These are phyloP conservation scores for Xestia xanthographa DNA, from an alignment of 2,888 invertebrate genomes.

Conservation along the genomic window DNA sequence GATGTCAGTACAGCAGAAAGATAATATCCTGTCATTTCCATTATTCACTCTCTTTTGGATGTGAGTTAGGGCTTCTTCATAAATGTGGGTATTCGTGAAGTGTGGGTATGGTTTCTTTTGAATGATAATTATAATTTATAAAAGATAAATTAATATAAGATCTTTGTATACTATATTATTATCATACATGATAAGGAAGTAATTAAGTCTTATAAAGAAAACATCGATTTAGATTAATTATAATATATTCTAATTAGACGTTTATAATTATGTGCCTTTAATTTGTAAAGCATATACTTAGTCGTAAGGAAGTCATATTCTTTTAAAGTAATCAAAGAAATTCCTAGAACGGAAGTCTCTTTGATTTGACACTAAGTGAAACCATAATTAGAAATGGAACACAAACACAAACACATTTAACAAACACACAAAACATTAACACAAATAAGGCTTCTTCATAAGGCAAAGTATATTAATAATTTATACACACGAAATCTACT, in stretches of 20 bases:
- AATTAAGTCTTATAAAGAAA: background rate
- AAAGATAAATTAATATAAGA: background rate
- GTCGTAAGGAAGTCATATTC: background rate
- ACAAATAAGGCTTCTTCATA: background rate
- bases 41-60: conserved; percentile 54
- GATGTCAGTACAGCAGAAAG: conserved; percentile 61
- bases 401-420: too few species aligned
- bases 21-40: conserved; percentile 66
- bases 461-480: background rate
- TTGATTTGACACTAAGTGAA: conserved; percentile 2
- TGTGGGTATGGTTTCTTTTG: background rate
- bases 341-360: background rate
- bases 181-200: background rate
- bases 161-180: too few species aligned
- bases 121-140: background rate
- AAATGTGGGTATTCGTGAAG: background rate
- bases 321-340: background rate
- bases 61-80: conserved; percentile 27
- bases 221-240: background rate
- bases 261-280: background rate
- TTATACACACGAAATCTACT: background rate
- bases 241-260: background rate
- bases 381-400: background rate
- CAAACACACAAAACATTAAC: too few species aligned
- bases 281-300: background rate